phyloP scores from a whole-genome alignment of 1,140 invertebrate genomes.

The Aleiodes sp. region DNA sequence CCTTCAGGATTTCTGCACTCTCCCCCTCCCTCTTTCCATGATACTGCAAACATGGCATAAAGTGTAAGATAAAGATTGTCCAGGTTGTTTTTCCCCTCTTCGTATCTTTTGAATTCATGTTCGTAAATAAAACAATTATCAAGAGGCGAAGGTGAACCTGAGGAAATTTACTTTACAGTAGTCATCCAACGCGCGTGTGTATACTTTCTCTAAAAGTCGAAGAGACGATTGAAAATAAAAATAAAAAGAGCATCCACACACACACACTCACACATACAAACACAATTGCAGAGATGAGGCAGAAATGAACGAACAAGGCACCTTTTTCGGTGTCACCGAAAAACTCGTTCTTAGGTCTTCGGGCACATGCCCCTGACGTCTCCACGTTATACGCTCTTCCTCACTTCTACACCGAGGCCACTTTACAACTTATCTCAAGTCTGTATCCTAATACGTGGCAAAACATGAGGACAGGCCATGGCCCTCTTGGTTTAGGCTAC shows the following conservation, averaged over 20 bases:
- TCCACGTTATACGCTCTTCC: neutral
- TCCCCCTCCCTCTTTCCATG: neutral
- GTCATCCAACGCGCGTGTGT: neutral
- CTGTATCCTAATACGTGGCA: conserved; percentile 33
- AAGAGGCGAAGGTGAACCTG: neutral
- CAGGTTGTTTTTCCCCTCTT: neutral
- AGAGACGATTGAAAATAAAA: too few relatives aligned
- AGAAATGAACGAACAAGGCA: conserved; percentile 22
- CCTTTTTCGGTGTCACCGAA: conserved; percentile 41
- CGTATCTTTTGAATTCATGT: neutral
- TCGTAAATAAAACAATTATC: neutral
- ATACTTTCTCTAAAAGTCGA: too few relatives aligned
- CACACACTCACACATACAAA: too few relatives aligned
- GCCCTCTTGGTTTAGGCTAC: neutral
- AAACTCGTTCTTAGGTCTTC: conserved; percentile 36
- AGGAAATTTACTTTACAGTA: neutral
- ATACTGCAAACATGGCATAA: conserved; percentile 8
- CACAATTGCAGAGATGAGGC: too few relatives aligned
- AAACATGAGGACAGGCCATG: neutral
- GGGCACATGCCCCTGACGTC: conserved; percentile 5
- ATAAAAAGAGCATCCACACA: too few relatives aligned
- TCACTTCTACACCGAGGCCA: neutral
- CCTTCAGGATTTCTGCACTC: neutral
- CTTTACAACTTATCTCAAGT: conserved; percentile 23
- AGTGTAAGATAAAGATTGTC: conserved; percentile 11